Conservation (phyloP, 2,113 vertebrate species). For the Melanerpes formicivorus region DNA sequence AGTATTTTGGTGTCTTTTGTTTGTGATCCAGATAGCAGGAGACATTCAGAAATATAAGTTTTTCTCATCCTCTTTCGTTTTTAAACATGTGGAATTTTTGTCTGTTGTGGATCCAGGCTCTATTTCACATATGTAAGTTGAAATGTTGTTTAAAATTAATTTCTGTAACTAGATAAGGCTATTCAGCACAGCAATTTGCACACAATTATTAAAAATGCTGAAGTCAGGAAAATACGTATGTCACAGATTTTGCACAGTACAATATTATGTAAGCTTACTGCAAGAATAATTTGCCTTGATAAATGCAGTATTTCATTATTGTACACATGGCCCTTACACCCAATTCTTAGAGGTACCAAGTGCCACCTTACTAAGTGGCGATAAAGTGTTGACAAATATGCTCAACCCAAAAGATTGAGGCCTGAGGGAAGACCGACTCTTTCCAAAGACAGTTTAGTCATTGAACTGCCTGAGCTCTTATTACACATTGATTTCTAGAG, state of each 20-base stretch:
- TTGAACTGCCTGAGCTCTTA: neutral
- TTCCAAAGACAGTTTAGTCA: neutral
- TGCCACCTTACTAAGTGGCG: neutral
- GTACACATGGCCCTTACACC: neutral
- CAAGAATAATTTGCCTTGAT: constrained; percentile 2
- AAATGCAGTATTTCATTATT: neutral
- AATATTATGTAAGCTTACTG: neutral
- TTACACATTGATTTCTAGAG: neutral
- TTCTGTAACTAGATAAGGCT: neutral
- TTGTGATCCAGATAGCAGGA: neutral
- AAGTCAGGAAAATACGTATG: neutral
- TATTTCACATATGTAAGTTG: neutral
- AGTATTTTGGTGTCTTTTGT: neutral
- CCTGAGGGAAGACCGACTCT: neutral
- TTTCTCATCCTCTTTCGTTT: neutral
- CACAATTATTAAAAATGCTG: neutral
- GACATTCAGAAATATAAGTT: neutral
- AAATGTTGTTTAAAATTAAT: neutral
- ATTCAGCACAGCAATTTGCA: neutral
- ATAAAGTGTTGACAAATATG: constrained; percentile 4
- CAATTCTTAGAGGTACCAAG: neutral
- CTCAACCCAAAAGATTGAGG: neutral
- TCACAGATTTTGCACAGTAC: neutral
- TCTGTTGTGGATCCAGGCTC: neutral
- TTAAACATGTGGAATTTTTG: neutral